Base-by-base conservation (phyloP, 2,888 invertebrate species). In the Stomorhina lunata region DNA sequence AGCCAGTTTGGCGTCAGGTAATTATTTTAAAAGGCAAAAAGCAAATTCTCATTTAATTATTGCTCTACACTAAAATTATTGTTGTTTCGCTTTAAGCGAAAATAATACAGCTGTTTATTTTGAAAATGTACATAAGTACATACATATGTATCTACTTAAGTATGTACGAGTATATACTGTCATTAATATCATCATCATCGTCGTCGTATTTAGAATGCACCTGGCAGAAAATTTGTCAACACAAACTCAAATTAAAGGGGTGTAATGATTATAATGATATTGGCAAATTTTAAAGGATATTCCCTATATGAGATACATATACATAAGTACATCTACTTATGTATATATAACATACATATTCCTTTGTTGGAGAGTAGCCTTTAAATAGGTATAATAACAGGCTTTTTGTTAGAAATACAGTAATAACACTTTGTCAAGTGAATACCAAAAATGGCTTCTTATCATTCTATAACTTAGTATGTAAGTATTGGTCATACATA, bases 51-150 rank as follows among this genome's bases (percentile, higher is more conserved):
- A 63, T 73, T 53, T 29, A 6, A 43, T 63, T 53, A 7, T 27
- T 55, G 22, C 22, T 29, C 7, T 22, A 22, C 7, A 15, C 22
- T 40, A n/a, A 73, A 63, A 6, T 65, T 40, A n/a, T 65, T n/a
- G n/a, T n/a, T n/a, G n/a, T n/a, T n/a, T 55, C 29, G 27, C 63
- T 43, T 65, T 12, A 43, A 53, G 53, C 73, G 12, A 53, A 63
- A 73, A 29, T 65, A 12, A 22, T 43, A 65, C 73, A 65, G 73
- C 53, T 73, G 73, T 53, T 53, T 32, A 17, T 15, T 48, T 57
- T 45, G 27, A 32, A 55, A 43, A n/a, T n/a, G n/a, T n/a, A n/a
- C n/a, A n/a, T n/a, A n/a, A n/a, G n/a, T n/a, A n/a, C n/a, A n/a
- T n/a, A n/a, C n/a, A n/a, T n/a, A n/a, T n/a, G n/a, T n/a, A n/a